Base-by-base conservation (phyloP, 2,113 vertebrate species). In the rat (Rattus norvegicus) region DNA sequence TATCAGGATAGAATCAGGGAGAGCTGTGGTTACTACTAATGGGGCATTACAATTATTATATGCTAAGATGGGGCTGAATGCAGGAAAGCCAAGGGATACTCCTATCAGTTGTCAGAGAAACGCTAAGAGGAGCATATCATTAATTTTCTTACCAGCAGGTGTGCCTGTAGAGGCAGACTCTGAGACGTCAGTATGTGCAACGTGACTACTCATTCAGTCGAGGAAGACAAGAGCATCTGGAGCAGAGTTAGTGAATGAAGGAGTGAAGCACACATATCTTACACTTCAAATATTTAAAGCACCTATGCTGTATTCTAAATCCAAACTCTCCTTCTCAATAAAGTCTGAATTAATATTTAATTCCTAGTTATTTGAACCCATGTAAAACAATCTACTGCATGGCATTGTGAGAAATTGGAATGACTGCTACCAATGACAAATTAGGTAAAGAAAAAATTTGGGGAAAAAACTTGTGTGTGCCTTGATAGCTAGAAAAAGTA, bases 21-120 rank as follows among this genome's bases (percentile, higher is more conserved):
- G 30, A 36, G 56, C 63, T 2, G 20, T 1, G 5, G 19, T 59
- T 11, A 9, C 1, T 26, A 14, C 0, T 61, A 22, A 80, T 0
- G 2, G 73, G 9, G n/a, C 63, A 47, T 92, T 33, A 56, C 14
- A 36, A 52, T 47, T 63, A 13, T n/a, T 91, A 26, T 36, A 77
- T 84, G 56, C 20, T 36, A 79, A 89, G 5, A 47, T 28, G 43
- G 33, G 19, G 14, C 2, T 39, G 17, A 17, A 33, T 22, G 3
- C 14, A 65, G 20, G 2, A 20, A 39, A 87, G 33, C 26, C 63
- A 89, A 92, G 26, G 1, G 4, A 19, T 28, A 0, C 0, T 39
- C 11, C 28, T 90, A 43, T 8, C 1, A 2, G 13, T 73, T 79
- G 49, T 63, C 5, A 16, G 36, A 63, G 4, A 12, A 70, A 54